phyloP scores from a whole-genome alignment of 2,888 invertebrate species.

The Slavum lentiscoides region DNA sequence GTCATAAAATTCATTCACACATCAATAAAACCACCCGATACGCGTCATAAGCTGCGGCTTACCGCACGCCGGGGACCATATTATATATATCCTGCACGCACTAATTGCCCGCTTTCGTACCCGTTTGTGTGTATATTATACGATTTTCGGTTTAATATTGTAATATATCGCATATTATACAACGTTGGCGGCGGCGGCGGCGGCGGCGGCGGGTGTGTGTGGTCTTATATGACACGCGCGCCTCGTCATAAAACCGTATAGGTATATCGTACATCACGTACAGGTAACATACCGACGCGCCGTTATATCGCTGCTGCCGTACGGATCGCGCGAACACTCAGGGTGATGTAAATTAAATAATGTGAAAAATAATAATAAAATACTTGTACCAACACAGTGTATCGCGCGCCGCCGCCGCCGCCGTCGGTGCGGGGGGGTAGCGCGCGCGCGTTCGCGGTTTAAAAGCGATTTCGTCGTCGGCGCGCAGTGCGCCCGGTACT shows the following conservation, averaged over 20 bases:
- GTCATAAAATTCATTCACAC: slow-evolving; percentile 52
- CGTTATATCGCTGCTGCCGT: no score
- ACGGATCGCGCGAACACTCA: background rate
- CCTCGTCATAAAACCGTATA: slow-evolving; percentile 11
- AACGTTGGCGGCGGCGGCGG: background rate
- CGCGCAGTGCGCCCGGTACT: no score
- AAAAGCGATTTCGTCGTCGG: background rate
- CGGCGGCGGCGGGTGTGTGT: slow-evolving; percentile 39
- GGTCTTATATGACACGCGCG: slow-evolving; percentile 15
- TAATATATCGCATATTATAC: background rate
- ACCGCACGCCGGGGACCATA: background rate
- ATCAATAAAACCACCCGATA: slow-evolving; percentile 50
- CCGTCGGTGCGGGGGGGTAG: no score
- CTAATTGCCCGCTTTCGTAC: slow-evolving; percentile 26
- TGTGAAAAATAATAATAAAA: background rate
- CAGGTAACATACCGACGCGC: background rate
- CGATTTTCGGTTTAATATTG: slow-evolving; percentile 16
- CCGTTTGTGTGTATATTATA: background rate
- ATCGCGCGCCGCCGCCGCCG: background rate
- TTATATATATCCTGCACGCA: no score
- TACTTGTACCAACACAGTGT: background rate
- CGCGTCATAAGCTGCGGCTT: background rate
- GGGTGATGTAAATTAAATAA: background rate
- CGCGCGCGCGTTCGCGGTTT: background rate
- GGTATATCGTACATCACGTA: background rate